Conservation (phyloP, 1,140 invertebrate species). For the Hyles euphorbiae region DNA sequence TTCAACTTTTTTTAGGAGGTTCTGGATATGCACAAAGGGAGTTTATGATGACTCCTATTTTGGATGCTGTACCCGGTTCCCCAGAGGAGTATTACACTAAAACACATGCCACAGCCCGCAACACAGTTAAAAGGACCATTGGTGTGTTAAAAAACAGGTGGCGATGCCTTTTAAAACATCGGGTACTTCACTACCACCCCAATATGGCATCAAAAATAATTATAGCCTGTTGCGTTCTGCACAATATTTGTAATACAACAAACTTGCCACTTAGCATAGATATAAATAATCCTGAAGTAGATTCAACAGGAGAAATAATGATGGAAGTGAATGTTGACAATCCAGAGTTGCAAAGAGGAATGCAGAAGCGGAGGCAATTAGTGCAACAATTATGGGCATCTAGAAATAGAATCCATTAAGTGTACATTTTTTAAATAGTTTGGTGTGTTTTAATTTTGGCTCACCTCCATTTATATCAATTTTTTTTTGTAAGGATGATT, state of each 20-base stretch:
- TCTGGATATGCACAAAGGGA: constrained; percentile 24
- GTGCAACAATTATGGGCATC: too few species aligned
- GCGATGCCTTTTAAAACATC: constrained; percentile 17
- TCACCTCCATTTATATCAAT: too few species aligned
- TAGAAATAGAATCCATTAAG: too few species aligned
- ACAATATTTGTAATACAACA: constrained; percentile 16
- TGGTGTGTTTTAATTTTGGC: too few species aligned
- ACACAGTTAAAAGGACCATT: constrained; percentile 22
- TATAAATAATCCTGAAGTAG: too few species aligned
- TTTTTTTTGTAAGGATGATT: too few species aligned
- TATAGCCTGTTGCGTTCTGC: constrained; percentile 26
- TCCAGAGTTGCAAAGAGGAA: too few species aligned
- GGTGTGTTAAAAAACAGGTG: constrained; percentile 26
- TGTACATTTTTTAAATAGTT: too few species aligned
- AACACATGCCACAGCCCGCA: constrained; percentile 15
- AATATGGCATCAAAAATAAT: constrained; percentile 20
- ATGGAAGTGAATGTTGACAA: too few species aligned
- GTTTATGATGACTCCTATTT: constrained; percentile 26
- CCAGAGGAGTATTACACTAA: constrained; percentile 18
- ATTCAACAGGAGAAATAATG: too few species aligned
- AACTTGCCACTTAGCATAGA: too few species aligned
- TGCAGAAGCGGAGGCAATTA: too few species aligned
- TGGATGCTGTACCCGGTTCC: constrained; percentile 9
- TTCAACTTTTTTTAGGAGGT: constrained; percentile 12
- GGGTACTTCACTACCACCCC: constrained; percentile 25